phyloP scores from a whole-genome alignment of 2,888 invertebrate species.

The Junonia oenone region DNA sequence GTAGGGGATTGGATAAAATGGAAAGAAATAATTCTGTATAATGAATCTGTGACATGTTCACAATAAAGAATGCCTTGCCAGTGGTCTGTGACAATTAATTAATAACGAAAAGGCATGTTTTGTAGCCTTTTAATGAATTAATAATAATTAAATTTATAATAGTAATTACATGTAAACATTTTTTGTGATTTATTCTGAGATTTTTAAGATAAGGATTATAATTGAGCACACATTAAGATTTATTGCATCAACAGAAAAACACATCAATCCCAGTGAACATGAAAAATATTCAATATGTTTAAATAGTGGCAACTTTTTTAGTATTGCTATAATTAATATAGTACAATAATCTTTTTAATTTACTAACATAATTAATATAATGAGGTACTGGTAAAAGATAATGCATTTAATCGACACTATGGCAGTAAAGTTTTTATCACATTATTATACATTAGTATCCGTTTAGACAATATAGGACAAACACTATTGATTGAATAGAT shows the following conservation, averaged over 20 bases:
- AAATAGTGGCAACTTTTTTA: neutral
- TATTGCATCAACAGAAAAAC: neutral
- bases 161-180: neutral
- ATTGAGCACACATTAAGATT: neutral
- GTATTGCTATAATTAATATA: neutral
- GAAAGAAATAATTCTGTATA: constrained; percentile 7
- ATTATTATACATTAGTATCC: neutral
- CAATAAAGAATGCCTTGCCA: constrained; percentile 19
- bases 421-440: constrained; percentile 6
- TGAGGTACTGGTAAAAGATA: neutral
- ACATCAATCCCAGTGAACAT: constrained; percentile 7
- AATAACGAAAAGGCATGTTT: constrained; percentile 1
- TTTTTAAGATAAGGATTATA: constrained; percentile 2
- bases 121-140: neutral
- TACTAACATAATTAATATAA: neutral
- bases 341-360: neutral
- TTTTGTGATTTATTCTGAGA: constrained; percentile 21
- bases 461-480: neutral
- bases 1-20: neutral
- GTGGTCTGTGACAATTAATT: constrained; percentile 20
- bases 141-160: neutral
- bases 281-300: neutral
- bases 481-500: constrained; percentile 1
- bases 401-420: constrained; percentile 14
- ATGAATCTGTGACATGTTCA: constrained; percentile 5